Percentiles rank a stretch among this genome's conserved stretches.
Evolutionary conservation across 2,797 vertebrate species (phyloP).

Genomic region (Clarias fuscus): DNA sequence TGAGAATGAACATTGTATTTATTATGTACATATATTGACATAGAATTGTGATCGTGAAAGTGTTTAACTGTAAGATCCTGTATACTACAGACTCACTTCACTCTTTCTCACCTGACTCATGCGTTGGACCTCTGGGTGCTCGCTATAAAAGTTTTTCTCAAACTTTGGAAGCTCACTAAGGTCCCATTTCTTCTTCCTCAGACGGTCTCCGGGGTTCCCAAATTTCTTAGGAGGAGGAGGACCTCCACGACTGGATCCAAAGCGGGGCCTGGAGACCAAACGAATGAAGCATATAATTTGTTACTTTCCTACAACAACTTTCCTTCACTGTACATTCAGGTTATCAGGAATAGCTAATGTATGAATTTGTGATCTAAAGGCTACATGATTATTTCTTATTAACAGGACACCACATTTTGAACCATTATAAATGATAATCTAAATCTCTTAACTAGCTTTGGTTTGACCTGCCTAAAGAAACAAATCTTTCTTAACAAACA

Average conservation of each 20-base stretch:
- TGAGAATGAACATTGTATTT: background rate
- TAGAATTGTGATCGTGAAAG: background rate
- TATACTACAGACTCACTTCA: background rate
- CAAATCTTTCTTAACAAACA: no score
- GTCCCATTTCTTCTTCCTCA: constrained; percentile 97
- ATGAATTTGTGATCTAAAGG: background rate
- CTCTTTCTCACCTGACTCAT: constrained; percentile 76
- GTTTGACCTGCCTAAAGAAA: background rate
- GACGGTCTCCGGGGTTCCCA: constrained; percentile 93
- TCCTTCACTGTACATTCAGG: background rate
- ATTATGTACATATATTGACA: background rate
- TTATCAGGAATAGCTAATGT: background rate
- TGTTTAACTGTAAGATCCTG: background rate
- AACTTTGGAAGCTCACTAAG: constrained; percentile 93
- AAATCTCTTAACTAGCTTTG: background rate
- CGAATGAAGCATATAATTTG: background rate
- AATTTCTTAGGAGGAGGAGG: constrained; percentile 88
- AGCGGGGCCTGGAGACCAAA: constrained; percentile 69
- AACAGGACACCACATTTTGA: background rate
- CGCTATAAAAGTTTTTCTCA: constrained; percentile 97
- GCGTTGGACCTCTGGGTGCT: constrained; percentile 87
- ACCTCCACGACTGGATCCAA: constrained; percentile 76
- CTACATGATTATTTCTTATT: background rate
- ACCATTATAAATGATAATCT: background rate
- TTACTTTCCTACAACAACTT: background rate